phyloP scores from a whole-genome alignment of 2,113 vertebrate genomes.

The Apteryx owenii region DNA sequence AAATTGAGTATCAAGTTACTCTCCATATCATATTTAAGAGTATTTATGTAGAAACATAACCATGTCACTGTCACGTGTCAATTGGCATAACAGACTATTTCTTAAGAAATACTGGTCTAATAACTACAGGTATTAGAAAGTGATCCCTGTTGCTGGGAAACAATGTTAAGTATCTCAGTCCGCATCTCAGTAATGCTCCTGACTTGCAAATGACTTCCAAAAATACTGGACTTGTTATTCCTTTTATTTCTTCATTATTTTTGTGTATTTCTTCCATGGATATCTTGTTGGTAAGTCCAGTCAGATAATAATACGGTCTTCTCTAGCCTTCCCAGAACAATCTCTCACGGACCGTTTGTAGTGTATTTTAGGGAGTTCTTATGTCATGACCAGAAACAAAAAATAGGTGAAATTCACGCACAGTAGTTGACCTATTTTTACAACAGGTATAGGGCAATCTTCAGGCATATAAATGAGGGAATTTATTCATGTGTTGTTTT shows the following conservation, averaged over 20 bases:
- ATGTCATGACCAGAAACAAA: not conserved
- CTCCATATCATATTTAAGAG: too few species aligned
- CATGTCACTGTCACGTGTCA: rapidly evolving
- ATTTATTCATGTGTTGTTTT: not conserved
- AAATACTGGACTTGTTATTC: not conserved
- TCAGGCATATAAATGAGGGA: not conserved
- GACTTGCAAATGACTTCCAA: not conserved
- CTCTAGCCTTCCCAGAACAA: not conserved
- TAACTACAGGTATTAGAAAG: not conserved
- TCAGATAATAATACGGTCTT: rapidly evolving
- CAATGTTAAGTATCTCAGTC: not conserved
- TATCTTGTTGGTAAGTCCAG: not conserved
- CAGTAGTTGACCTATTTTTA: not conserved
- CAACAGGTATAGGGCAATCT: not conserved
- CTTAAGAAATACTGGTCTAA: not conserved
- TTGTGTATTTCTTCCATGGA: not conserved
- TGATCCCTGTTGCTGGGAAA: not conserved
- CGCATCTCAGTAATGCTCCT: not conserved
- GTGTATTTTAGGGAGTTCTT: not conserved
- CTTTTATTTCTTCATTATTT: not conserved
- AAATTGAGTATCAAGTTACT: not conserved
- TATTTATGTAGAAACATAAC: too few species aligned
- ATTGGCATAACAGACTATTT: not conserved
- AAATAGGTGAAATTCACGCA: not conserved
- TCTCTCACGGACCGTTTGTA: not conserved